Evolutionary conservation across 2,888 invertebrate genomes (phyloP), one percentile per base, ranked within the genome.

Genomic region (Leptinotarsa juncta): DNA sequence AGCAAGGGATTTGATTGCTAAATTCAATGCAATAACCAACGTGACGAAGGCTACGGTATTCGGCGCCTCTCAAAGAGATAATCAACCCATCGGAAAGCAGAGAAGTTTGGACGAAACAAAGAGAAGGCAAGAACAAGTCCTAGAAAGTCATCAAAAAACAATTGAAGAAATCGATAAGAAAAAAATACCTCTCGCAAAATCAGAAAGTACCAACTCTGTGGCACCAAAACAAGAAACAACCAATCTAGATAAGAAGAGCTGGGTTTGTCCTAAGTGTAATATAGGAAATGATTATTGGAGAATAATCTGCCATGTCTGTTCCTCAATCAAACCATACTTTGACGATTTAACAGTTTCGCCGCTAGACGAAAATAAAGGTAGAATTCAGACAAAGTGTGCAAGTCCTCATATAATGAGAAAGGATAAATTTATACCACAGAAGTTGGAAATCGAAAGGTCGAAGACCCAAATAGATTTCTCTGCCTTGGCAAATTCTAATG

Each of bases 271-370:
- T 1, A 88, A 89, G 75, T 93, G 93, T 82, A 91, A 91, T 1
- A 84, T 90, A 67, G 89, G 91, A 81, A 93, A 93, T 84, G 89
- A 90, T 49, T 90, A 90, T 72, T 91, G 91, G 88, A 87, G 91
- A 77, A 90, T 92, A 16, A 91, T 92, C 53, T 93, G 93, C 84
- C 91, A 91, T 78, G 90, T 91, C 20, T 93, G 93, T 80, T 89
- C 89, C 32, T 87, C 88, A 57, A 89, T 90, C 78, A 89, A 90
- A 81, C 89, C 90, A 0, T 88, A 89, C 77, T 88, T 88, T 74
- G 88, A 88, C 72, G 87, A 88, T 76, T 83, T 87, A 67, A 81
- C 84, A 2, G 73, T 77, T 3, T 65, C 75, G 0, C 72, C 73
- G 48, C 76, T 75, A 70, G 32, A 69, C 48, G 80, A 81, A 10